Evolutionary conservation across 2,888 invertebrate species (phyloP), one percentile per base, ranked within the genome.

Genomic region (Morpho deidamia): DNA sequence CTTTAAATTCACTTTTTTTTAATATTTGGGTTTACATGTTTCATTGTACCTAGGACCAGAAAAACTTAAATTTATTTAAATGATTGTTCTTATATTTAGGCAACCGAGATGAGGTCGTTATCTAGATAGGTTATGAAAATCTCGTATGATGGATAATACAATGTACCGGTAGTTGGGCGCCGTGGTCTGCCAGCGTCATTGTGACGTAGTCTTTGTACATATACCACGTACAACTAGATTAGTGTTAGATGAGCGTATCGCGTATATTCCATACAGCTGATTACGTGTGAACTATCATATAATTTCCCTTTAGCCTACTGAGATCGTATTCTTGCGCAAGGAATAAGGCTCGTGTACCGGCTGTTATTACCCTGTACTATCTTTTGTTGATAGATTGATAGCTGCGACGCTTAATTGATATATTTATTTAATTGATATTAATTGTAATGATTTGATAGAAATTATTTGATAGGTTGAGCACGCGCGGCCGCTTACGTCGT

Each of bases 161-260:
- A 55, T 37, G 51, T 53, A 55, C 53, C 63, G 64, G 61, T 63
- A 57, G 53, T 39, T 54, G 44, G 61, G 62, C 63, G 63, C 67
- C 57, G 67, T 53, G 55, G 53, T 61, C 55, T 66, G 51, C 59
- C 56, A 60, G 55, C 70, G 72, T 71, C 71, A 72, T 58, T 34
- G 52, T 74, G 70, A 74, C 71, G 73, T 68, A 58, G 59, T 55
- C 58, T 45, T 44, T 48, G 64, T 67, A 67, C 62, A 67, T 62
- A 66, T 60, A 66, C 65, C 61, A 64, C 63, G 63, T 68, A 63
- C 34, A 9, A 44, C 35, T 52, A 48, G 56, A 55, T 62, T 59
- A 56, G 54, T 56, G 58, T 58, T 59, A 58, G 61, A 55, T 61
- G 53, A 55, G 53, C 51, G 55, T 60, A 60, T 5, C 3, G 23